Percentiles rank a stretch among this genome's conserved stretches.
These are phyloP conservation scores for Spinus olivaceus DNA, from an alignment of 2,797 vertebrate species.

Conservation along the genomic window DNA sequence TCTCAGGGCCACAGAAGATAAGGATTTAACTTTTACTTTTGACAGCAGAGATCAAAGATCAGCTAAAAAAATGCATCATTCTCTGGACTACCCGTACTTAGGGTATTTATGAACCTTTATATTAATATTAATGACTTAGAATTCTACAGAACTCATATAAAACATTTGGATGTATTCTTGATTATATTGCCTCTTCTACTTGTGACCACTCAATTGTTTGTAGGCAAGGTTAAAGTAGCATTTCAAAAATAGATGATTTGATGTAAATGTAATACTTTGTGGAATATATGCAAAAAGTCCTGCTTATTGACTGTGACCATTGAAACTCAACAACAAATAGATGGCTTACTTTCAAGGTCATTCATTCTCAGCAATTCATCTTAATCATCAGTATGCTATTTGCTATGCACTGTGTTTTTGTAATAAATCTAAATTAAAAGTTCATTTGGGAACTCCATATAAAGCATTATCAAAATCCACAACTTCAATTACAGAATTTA, in stretches of 20 bases:
- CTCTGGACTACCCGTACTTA: neutral
- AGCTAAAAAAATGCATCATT: neutral
- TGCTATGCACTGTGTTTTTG: neutral
- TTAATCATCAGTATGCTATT: neutral
- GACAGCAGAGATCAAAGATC: neutral
- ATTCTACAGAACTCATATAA: neutral
- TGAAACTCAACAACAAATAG: neutral
- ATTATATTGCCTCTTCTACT: neutral
- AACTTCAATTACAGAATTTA: neutral
- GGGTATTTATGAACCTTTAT: neutral
- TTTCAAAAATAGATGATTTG: neutral
- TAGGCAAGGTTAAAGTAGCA: neutral
- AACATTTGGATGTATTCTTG: neutral
- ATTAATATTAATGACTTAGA: neutral
- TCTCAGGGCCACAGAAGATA: neutral
- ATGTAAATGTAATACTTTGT: neutral
- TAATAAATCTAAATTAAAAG: neutral
- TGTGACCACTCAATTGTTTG: neutral
- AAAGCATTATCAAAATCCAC: neutral
- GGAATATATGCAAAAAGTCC: neutral
- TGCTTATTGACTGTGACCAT: neutral
- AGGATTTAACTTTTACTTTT: neutral
- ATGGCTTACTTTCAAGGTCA: neutral
- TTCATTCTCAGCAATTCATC: neutral
- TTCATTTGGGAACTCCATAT: neutral